Evolutionary conservation across 2,888 invertebrate genomes (phyloP), one percentile per base, ranked within the genome.

Genomic region (Gryllus longicercus): DNA sequence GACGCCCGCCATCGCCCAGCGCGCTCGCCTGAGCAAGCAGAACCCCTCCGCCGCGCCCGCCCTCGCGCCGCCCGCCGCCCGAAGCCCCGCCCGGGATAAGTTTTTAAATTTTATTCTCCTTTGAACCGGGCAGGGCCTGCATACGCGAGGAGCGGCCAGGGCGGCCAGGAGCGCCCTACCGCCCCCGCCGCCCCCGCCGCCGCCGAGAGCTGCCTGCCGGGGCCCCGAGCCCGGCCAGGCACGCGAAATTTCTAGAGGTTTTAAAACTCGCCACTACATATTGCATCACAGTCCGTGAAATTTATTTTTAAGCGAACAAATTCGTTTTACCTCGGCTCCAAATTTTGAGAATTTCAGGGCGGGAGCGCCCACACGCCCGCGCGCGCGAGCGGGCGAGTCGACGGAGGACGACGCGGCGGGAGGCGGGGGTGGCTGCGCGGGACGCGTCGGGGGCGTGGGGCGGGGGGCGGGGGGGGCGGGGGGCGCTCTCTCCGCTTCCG

Each of bases 71-170:
- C 12, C 63, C 5, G 63, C n/a, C 51, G 11, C 12, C 63, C 14
- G 16, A n/a, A n/a, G 16, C 63, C n/a, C 63, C 63, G 63, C 14
- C 63, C 63, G 16, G 63, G 63, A 63, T 63, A 63, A 63, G 63
- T 63, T 63, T 63, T 63, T 63, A 63, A 63, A 63, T 63, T 63
- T 63, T 63, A 63, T 63, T 63, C 63, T 63, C 63, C 63, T 63
- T 63, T 63, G 63, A 63, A 63, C 16, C 63, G 63, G n/a, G 63
- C n/a, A 63, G 63, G 63, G 63, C 63, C 63, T 63, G 63, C 63
- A 63, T 63, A 63, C 63, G 63, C 63, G 63, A 63, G 63, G 63
- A 63, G 63, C n/a, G 38, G 38, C 38, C 8, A 38, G 38, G 38
- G 38, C 5, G 38, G 38, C 38, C 38, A 5, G 38, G 8, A 8